Evolutionary conservation across 2,888 invertebrate genomes (phyloP).

Genomic region (Dynastes tityus): DNA sequence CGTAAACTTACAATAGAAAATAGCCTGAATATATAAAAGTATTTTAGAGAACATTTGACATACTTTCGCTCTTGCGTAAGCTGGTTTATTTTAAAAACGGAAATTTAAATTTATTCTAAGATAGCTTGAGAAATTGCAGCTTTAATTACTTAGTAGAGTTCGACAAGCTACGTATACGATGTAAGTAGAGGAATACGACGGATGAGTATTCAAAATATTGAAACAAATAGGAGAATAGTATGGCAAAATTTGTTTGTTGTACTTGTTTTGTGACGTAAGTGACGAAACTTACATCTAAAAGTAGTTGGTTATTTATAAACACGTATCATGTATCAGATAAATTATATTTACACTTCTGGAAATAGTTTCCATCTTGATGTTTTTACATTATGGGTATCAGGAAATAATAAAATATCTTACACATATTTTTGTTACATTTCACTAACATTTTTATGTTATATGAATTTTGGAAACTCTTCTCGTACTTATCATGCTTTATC

Average conservation of each 20-base stretch:
- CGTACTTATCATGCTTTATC: no score
- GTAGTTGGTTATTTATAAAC: constrained; percentile 15
- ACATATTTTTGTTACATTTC: not conserved
- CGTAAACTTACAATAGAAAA: constrained; percentile 36
- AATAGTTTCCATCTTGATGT: not conserved
- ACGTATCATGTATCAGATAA: constrained; percentile 20
- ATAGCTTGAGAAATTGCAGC: not conserved
- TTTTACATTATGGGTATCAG: constrained; percentile 10
- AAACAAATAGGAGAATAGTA: not conserved
- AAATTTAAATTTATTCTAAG: constrained; percentile 1
- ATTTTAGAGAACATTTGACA: constrained; percentile 33
- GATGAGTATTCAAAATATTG: not conserved
- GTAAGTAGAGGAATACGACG: no score
- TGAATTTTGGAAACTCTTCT: no score
- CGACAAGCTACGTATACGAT: no score
- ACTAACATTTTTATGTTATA: no score
- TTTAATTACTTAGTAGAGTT: no score
- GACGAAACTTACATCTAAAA: constrained; percentile 11
- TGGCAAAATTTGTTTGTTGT: not conserved
- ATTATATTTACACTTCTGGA: constrained; percentile 5
- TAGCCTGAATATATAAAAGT: constrained; percentile 27
- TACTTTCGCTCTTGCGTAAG: constrained; percentile 31
- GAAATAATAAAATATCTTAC: not conserved
- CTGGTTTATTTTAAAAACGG: constrained; percentile 28
- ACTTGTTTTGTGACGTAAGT: not conserved